Evolutionary conservation across 64 coral and sea anemone species (phyloP), one percentile per base, ranked within the genome.

Genomic region (Trachythela sp.): DNA sequence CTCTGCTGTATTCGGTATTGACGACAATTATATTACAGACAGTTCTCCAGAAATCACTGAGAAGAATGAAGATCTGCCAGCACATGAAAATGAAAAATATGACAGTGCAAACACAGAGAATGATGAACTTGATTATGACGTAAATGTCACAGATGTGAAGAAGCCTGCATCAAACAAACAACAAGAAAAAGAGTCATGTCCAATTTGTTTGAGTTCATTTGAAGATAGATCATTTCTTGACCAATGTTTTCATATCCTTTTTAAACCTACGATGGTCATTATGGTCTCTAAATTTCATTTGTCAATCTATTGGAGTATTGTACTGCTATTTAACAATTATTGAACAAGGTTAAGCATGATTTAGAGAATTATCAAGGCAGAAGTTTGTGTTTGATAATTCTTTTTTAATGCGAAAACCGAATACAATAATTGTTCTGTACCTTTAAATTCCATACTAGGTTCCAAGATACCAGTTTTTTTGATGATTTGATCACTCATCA

Each of bases 151-250:
- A n/a, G n/a, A n/a, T n/a, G n/a, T n/a, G n/a, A n/a, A 64, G 56
- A 64, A 18, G 56, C 7, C 20, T 7, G 20, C 26, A 27, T 26
- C 56, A 8, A 52, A 64, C 56, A 64, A 64, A 64, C 56, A 52
- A 27, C 75, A 80, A 39, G 75, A 80, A 39, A 80, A 80, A 30
- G 75, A 80, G 31, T 80, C 33, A 29, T 80, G 75, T 39, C 75
- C 75, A 17, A 80, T 80, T 80, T 80, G 75, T 80, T 37, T 80
- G 75, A 80, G 75, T 80, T 30, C 75, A 15, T 80, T 80, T 39
- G 37, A 35, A 38, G 75, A 80, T 37, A 13, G 75, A 80, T 80
- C 75, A 15, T 80, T 80, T 39, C 75, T 80, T 37, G 75, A 80
- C 30, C 75, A 80, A 22, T 80, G 75, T 22, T 80, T 80, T 39